Percentiles rank a stretch among this genome's conserved stretches.
Evolutionary conservation across 2,797 vertebrate species (phyloP).

Genomic region (Holocentrus rufus): DNA sequence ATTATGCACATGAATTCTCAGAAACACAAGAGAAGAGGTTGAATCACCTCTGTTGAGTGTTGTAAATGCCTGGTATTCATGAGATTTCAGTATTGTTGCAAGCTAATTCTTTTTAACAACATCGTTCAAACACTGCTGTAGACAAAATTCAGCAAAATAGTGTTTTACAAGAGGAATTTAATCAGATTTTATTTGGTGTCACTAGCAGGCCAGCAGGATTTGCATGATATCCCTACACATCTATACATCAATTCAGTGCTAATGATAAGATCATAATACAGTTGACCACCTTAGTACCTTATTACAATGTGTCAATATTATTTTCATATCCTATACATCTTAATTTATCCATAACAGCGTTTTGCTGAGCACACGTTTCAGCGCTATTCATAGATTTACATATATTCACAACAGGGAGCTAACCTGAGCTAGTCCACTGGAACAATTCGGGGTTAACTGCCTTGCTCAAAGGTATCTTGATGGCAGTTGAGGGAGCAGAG

Average conservation of each 20-base stretch:
- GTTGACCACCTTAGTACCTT: background rate
- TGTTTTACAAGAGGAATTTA: slow-evolving; percentile 42
- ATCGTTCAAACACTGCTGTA: slow-evolving; percentile 42
- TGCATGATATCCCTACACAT: background rate
- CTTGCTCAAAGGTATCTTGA: no score
- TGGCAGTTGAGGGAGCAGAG: no score
- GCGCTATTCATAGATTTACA: background rate
- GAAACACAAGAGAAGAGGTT: slow-evolving; percentile 9
- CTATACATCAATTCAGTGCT: slow-evolving; percentile 39
- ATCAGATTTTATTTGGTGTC: slow-evolving; percentile 59
- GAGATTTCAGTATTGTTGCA: slow-evolving; percentile 39
- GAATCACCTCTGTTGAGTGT: slow-evolving; percentile 25
- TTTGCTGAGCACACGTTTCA: no score
- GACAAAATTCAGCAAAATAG: slow-evolving; percentile 25
- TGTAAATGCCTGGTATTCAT: slow-evolving; percentile 50
- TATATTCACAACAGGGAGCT: background rate
- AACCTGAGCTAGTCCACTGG: no score
- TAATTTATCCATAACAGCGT: no score
- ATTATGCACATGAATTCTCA: slow-evolving; percentile 37
- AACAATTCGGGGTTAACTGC: no score
- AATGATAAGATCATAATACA: slow-evolving; percentile 47
- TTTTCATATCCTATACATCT: no score
- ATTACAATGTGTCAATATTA: no score
- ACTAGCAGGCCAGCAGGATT: slow-evolving; percentile 41
- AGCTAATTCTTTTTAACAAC: slow-evolving; percentile 61